Percentiles rank a stretch among this genome's conserved stretches.
These are phyloP conservation scores for Miltochrista miniata DNA, from an alignment of 2,888 invertebrate genomes.

Conservation along the genomic window DNA sequence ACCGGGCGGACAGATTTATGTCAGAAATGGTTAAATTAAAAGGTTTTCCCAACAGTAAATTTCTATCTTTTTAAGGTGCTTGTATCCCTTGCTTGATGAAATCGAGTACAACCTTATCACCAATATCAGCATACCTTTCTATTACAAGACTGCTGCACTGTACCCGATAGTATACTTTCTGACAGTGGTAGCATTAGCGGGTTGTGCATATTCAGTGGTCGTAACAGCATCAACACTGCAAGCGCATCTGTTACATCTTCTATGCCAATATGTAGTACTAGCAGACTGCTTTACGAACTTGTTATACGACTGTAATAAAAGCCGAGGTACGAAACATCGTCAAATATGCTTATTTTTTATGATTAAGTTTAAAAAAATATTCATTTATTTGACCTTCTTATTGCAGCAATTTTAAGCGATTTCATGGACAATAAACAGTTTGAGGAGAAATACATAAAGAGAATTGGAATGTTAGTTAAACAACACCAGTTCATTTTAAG, in stretches of 20 bases:
- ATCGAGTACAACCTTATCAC: conserved; percentile 66
- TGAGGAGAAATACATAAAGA: conserved; percentile 44
- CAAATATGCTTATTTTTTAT: neutral
- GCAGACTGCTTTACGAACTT: conserved; percentile 64
- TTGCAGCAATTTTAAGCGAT: conserved; percentile 37
- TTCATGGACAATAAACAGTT: conserved; percentile 49
- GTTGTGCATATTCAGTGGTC: conserved; percentile 65
- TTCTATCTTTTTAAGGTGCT: conserved; percentile 53
- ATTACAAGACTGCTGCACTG: conserved; percentile 41
- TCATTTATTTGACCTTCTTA: conserved; percentile 23
- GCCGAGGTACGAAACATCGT: conserved; percentile 35
- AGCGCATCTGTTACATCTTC: conserved; percentile 60
- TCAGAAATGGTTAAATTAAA: too few relatives aligned
- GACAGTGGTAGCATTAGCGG: conserved; percentile 51
- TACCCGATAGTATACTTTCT: conserved; percentile 53
- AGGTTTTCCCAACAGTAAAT: too few relatives aligned
- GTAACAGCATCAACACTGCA: conserved; percentile 64
- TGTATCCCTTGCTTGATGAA: conserved; percentile 65
- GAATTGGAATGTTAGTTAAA: conserved; percentile 58
- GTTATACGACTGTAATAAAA: conserved; percentile 48
- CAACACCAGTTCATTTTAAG: conserved; percentile 65
- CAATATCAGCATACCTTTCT: conserved; percentile 52
- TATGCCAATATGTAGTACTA: conserved; percentile 64
- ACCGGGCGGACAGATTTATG: too few relatives aligned
- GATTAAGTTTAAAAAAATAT: too few relatives aligned